phyloP scores from a whole-genome alignment of 2,797 vertebrate genomes.

The Bothrops alternatus region DNA sequence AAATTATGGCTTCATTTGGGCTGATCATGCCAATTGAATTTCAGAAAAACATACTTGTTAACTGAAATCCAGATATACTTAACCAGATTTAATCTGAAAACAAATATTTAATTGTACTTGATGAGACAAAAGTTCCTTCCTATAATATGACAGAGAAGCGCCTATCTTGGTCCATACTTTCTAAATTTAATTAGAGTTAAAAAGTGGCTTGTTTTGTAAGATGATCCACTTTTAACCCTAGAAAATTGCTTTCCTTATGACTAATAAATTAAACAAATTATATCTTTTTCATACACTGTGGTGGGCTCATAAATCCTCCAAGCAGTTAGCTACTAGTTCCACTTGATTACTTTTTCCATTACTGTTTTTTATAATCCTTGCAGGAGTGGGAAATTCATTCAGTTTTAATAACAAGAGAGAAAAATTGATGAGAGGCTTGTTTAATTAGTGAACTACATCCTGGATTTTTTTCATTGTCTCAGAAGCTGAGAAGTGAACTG shows the following conservation, averaged over 20 bases:
- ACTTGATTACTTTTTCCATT: conserved; percentile 72
- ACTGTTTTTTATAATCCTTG: conserved; percentile 59
- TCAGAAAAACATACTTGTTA: neutral
- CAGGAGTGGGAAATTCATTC: conserved; percentile 58
- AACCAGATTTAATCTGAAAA: neutral
- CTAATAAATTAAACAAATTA: conserved; percentile 69
- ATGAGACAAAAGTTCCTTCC: neutral
- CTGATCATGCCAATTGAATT: neutral
- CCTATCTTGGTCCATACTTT: conserved; percentile 20
- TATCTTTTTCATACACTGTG: conserved; percentile 50
- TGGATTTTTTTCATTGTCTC: conserved; percentile 1
- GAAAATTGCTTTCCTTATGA: conserved; percentile 62
- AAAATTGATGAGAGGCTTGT: conserved; percentile 32
- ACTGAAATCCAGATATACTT: neutral
- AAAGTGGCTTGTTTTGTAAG: conserved; percentile 63
- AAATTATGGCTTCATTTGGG: neutral
- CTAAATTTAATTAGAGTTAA: conserved; percentile 60
- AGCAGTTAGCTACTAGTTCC: conserved; percentile 58
- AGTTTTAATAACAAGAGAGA: conserved; percentile 55
- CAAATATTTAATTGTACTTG: neutral
- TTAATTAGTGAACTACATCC: conserved; percentile 32
- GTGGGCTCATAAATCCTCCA: conserved; percentile 58
- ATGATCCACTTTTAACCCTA: conserved; percentile 62
- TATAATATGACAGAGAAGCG: neutral
- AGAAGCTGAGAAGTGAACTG: neutral